A percentile compares a stretch with the other conserved stretches of the same genome.
Evolutionary conservation across 2,888 invertebrate species (phyloP).

Genomic region (Pachydiplax longipennis): DNA sequence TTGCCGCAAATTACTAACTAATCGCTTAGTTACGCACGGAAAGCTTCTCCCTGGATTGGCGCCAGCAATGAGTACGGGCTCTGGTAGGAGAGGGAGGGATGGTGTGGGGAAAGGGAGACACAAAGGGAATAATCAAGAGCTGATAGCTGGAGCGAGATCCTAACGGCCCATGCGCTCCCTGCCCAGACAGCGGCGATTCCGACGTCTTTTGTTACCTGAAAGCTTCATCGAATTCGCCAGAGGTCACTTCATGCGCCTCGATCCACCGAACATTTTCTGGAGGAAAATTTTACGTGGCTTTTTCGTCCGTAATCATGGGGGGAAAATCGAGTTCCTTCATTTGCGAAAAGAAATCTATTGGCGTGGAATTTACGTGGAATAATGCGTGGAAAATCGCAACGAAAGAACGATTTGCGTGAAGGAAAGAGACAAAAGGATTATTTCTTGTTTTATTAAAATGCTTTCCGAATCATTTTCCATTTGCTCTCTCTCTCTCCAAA

Average conservation of each 20-base stretch:
- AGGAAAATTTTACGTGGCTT: background rate
- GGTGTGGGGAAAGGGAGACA: background rate
- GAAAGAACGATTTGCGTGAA: background rate
- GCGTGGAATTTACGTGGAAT: background rate
- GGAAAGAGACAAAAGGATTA: background rate
- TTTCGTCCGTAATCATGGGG: background rate
- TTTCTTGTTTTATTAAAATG: background rate
- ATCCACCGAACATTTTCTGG: background rate
- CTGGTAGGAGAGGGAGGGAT: background rate
- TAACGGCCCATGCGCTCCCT: background rate
- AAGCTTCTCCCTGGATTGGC: constrained; percentile 36
- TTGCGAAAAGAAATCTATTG: background rate
- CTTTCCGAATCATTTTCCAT: background rate
- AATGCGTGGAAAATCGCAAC: background rate
- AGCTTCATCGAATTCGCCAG: background rate
- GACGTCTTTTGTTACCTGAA: background rate
- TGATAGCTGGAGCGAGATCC: background rate
- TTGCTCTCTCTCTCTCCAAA: no score
- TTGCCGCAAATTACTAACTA: constrained; percentile 45
- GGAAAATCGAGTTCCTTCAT: background rate
- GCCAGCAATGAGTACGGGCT: background rate
- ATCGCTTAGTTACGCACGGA: constrained; percentile 27
- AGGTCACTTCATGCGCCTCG: background rate
- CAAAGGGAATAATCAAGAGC: constrained; percentile 25
- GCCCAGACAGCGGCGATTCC: background rate